Percentiles rank a stretch among this genome's conserved stretches.
Conservation (phyloP, 2,888 invertebrate genomes). For the Standfussiana lucernea region DNA sequence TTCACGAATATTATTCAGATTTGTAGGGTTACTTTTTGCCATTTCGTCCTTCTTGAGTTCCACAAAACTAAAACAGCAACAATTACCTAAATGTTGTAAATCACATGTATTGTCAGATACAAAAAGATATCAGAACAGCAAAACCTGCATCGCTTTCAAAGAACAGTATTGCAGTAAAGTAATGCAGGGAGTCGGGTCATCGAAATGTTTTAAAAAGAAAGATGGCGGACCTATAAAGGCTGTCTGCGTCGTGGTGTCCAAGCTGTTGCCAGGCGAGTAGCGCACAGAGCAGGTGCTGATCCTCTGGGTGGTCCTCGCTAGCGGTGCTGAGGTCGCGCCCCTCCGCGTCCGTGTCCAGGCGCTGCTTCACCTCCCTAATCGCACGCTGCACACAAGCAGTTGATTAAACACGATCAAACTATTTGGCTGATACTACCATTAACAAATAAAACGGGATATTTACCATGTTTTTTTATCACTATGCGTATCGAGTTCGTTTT, state of each 20-base stretch:
- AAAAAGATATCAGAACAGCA: neutral
- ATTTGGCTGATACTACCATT: too few species aligned
- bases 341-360: conserved; percentile 69
- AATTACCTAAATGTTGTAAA: conserved; percentile 1
- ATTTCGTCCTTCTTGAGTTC: conserved; percentile 47
- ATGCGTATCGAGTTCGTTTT: too few species aligned
- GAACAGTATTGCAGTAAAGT: conserved; percentile 15
- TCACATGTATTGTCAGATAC: neutral
- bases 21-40: neutral
- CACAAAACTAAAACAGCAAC: conserved; percentile 67
- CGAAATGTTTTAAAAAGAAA: neutral
- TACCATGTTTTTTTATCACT: too few species aligned
- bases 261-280: conserved; percentile 86
- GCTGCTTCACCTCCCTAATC: conserved; percentile 71
- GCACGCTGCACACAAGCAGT: conserved; percentile 66
- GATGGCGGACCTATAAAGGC: conserved; percentile 79
- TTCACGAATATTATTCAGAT: neutral
- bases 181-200: conserved; percentile 4
- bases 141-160: conserved; percentile 69
- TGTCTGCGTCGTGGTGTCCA: conserved; percentile 79
- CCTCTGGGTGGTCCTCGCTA: conserved; percentile 72
- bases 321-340: conserved; percentile 66
- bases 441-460: too few species aligned
- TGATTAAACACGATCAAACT: conserved; percentile 11
- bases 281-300: conserved; percentile 82